phyloP scores from a whole-genome alignment of 1,140 invertebrate genomes.

The Rhopalosiphum maidis region DNA sequence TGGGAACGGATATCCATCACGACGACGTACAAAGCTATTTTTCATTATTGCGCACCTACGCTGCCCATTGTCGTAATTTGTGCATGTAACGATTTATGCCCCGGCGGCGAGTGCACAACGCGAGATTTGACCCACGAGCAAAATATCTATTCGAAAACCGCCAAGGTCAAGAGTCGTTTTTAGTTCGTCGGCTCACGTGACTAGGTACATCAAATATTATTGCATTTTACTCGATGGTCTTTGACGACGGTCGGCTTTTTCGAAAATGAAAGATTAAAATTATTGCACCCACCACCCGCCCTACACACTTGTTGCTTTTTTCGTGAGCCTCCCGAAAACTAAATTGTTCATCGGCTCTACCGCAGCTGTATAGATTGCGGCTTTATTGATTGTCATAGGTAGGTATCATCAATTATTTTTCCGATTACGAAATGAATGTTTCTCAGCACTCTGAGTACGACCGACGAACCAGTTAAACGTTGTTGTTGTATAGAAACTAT shows the following conservation, averaged over 20 bases:
- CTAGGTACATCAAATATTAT: not conserved
- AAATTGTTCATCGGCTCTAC: not conserved
- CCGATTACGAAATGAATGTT: not conserved
- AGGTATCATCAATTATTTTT: not conserved
- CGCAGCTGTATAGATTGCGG: not conserved
- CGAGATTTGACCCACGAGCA: not conserved
- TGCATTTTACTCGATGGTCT: not conserved
- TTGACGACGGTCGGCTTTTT: not conserved
- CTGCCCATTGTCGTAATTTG: not conserved
- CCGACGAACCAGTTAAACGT: not conserved
- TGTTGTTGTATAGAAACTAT: not conserved
- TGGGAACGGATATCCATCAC: not conserved
- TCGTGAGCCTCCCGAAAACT: too few relatives aligned
- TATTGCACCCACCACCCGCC: not conserved
- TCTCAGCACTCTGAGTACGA: not conserved
- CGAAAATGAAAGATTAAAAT: not conserved
- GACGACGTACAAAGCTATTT: not conserved
- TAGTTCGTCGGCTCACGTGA: not conserved
- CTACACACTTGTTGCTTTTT: not conserved
- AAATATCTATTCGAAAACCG: not conserved
- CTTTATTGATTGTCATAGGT: not conserved
- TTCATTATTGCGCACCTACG: not conserved
- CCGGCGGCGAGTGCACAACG: not conserved
- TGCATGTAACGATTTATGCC: not conserved
- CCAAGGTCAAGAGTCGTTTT: not conserved